phyloP scores from a whole-genome alignment of 2,113 vertebrate species.

The Chelonoidis abingdonii region DNA sequence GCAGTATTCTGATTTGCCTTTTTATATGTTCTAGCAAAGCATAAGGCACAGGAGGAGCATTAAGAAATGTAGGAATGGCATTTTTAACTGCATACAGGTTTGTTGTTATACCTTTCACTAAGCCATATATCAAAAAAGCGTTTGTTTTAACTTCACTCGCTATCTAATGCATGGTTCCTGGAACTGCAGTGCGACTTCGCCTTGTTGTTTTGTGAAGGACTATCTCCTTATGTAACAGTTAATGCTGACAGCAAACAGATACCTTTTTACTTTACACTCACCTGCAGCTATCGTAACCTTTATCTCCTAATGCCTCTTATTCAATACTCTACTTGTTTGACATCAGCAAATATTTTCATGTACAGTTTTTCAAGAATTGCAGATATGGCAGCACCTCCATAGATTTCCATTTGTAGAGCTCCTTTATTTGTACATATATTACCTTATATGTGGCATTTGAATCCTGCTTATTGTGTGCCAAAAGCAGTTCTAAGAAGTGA shows the following conservation, averaged over 20 bases:
- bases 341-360: not conserved
- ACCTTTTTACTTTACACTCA: accelerated
- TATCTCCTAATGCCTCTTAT: not conserved
- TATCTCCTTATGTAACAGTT: not conserved
- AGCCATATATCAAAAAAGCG: not conserved
- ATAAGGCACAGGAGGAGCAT: not conserved
- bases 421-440: not conserved
- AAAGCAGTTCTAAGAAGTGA: not conserved
- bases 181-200: not conserved
- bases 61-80: not conserved
- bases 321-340: not conserved
- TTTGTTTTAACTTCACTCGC: not conserved
- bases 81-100: not conserved
- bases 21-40: not conserved
- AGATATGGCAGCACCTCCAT: not conserved
- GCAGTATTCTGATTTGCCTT: not conserved
- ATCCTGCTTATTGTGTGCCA: not conserved
- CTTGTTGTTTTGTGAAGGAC: not conserved
- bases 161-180: not conserved
- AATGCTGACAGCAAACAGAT: not conserved
- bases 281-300: not conserved
- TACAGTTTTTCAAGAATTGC: not conserved
- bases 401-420: not conserved
- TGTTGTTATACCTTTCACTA: not conserved
- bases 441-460: not conserved